Conservation (phyloP, 2,888 invertebrate genomes). For the Scaptomyza tumidula region DNA sequence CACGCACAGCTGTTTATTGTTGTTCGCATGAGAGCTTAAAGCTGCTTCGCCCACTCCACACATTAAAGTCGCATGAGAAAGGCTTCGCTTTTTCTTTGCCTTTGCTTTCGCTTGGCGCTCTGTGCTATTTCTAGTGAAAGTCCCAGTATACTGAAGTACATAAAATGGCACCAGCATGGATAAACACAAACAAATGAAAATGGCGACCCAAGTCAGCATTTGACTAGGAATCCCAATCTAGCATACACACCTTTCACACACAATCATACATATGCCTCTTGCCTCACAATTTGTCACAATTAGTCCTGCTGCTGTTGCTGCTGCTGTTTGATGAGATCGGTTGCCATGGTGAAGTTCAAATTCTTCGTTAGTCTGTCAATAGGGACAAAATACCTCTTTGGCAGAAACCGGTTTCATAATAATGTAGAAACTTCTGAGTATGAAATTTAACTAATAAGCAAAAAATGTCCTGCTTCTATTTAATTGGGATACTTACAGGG, state of each 20-base stretch:
- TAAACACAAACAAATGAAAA: conserved; percentile 43
- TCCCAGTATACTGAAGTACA: conserved; percentile 39
- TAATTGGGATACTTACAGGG: conserved; percentile 6
- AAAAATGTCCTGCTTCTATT: neutral
- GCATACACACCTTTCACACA: conserved; percentile 11
- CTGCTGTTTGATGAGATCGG: conserved; percentile 28
- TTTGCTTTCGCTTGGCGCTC: conserved; percentile 7
- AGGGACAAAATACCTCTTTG: neutral
- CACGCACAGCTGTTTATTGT: conserved; percentile 41
- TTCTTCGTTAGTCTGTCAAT: neutral
- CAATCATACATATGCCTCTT: neutral
- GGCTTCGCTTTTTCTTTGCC: conserved; percentile 7
- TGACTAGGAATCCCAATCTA: conserved; percentile 14
- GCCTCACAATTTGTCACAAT: conserved; percentile 68
- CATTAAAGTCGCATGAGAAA: conserved; percentile 29
- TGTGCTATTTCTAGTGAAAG: conserved; percentile 24
- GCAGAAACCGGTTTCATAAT: neutral
- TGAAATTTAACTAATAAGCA: neutral
- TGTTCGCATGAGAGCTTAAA: conserved; percentile 32
- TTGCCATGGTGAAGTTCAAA: conserved; percentile 8
- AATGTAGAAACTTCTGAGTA: neutral
- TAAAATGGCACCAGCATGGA: conserved; percentile 52
- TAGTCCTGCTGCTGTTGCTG: conserved; percentile 32
- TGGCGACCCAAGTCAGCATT: conserved; percentile 23
- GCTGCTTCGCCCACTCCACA: conserved; percentile 14